A percentile compares a stretch with the other conserved stretches of the same genome.
These are phyloP conservation scores for Drosophila santomea DNA, from an alignment of 1,140 invertebrate species.

Conservation along the genomic window DNA sequence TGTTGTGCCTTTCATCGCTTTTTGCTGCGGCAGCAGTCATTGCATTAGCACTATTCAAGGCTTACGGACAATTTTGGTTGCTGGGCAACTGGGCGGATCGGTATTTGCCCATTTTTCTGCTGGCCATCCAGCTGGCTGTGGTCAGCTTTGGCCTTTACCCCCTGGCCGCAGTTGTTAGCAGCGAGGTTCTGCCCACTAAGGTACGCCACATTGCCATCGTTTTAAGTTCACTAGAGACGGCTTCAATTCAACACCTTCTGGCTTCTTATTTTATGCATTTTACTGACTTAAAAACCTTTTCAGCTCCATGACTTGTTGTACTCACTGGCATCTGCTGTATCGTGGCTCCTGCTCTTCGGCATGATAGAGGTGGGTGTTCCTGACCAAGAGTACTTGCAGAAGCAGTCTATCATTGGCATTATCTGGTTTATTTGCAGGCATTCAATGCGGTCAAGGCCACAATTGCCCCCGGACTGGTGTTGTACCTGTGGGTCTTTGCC, in stretches of 20 bases:
- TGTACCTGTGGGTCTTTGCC: slow-evolving; percentile 71
- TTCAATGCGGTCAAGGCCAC: slow-evolving; percentile 64
- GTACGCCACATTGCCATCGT: slow-evolving; percentile 33
- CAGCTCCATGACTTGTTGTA: slow-evolving; percentile 68
- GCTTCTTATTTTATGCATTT: too few species aligned
- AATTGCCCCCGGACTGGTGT: slow-evolving; percentile 39
- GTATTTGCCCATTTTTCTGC: slow-evolving; percentile 60
- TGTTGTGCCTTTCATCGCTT: slow-evolving; percentile 66
- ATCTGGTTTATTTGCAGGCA: slow-evolving; percentile 24
- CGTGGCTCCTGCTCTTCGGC: slow-evolving; percentile 70
- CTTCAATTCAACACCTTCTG: too few species aligned
- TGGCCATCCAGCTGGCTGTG: slow-evolving; percentile 54
- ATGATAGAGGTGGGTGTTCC: slow-evolving; percentile 64
- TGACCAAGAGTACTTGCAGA: neutral
- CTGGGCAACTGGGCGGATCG: slow-evolving; percentile 34
- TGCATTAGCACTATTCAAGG: slow-evolving; percentile 57
- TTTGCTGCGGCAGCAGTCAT: slow-evolving; percentile 53
- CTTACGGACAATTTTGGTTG: slow-evolving; percentile 28
- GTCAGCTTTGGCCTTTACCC: slow-evolving; percentile 73
- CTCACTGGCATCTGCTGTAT: slow-evolving; percentile 55
- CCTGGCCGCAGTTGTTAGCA: slow-evolving; percentile 64
- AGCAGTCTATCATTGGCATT: too few species aligned
- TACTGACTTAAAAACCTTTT: neutral
- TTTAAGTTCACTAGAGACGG: too few species aligned
- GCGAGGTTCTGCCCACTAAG: slow-evolving; percentile 72